Evolutionary conservation across 2,113 vertebrate genomes (phyloP), one percentile per base, ranked within the genome.

Genomic region (Prochilodus magdalenae): DNA sequence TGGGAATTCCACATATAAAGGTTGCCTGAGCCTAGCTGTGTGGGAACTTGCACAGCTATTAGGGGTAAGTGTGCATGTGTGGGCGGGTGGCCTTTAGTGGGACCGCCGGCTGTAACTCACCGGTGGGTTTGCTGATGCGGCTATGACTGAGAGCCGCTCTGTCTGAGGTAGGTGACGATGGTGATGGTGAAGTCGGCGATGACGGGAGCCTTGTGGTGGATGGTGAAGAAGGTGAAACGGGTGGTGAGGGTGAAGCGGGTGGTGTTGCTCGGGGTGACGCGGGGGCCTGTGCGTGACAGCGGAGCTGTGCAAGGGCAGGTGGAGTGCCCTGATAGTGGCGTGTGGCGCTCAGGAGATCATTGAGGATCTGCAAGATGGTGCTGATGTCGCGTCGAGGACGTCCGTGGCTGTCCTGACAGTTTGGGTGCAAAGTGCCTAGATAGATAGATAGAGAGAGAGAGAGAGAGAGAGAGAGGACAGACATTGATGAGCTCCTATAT

Each of bases 331-430:
- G 96, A 93, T 96, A 97, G 91, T 95, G 93, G 84, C 92, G 92
- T 0, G 96, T 96, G 81, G 97, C 97, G 16, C 93, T 96, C 87
- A 98, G 90, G 83, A 98, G 95, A 92, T 98, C 96, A 0, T 95
- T 96, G 73, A 99, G 95, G 86, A 99, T 99, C 92, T 98, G 97
- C 66, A 99, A 94, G 85, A 99, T 97, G 87, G 97, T 96, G 89
- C 91, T 89, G 0, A 98, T 95, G 87, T 98, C 97, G 0, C 94
- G 93, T 7, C 94, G 93, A 0, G 95, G 96, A 84, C 94, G 93
- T 40, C 94, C 95, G 10, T 92, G 92, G 87, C 93, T 89, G 85
- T 94, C 96, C 83, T 97, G 96, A 90, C 94, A 95, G 87, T 94
- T 95, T 20, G 96, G 96, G 80, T 95, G 95, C 89, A 99, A 90